Evolutionary conservation across 1,140 invertebrate species (phyloP).

Genomic region (Calosoma granatense): DNA sequence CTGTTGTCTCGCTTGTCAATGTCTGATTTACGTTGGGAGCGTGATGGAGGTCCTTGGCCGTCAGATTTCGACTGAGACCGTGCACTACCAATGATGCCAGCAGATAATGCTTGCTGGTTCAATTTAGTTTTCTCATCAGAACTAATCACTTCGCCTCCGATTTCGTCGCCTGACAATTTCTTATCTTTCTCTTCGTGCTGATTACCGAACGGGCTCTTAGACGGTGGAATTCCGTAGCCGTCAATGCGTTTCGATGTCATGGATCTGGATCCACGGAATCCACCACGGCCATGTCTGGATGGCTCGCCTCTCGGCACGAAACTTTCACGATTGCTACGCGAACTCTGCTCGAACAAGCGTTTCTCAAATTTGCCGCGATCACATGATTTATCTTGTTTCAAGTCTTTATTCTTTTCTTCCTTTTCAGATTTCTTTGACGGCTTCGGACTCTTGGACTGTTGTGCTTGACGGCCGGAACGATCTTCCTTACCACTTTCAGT

Average conservation of each 20-base stretch:
- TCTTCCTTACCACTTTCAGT: conserved; percentile 42
- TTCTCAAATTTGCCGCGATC: not conserved
- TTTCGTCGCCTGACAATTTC: conserved; percentile 24
- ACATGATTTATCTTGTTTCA: conserved; percentile 21
- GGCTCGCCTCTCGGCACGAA: conserved; percentile 76
- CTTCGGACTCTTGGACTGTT: conserved; percentile 34
- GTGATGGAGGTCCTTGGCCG: conserved; percentile 21
- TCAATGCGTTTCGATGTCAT: conserved; percentile 49
- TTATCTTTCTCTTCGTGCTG: conserved; percentile 32
- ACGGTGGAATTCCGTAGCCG: conserved; percentile 63
- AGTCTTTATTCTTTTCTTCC: conserved; percentile 45
- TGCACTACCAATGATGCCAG: conserved; percentile 44
- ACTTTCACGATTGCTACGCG: conserved; percentile 39
- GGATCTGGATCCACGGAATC: conserved; percentile 38
- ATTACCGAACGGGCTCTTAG: conserved; percentile 60
- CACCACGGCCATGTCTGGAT: conserved; percentile 63
- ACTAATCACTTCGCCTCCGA: conserved; percentile 34
- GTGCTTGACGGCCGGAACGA: conserved; percentile 22
- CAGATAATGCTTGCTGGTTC: conserved; percentile 54
- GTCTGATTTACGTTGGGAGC: conserved; percentile 26
- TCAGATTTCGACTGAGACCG: conserved; percentile 17
- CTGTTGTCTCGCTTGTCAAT: conserved; percentile 18
- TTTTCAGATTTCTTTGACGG: conserved; percentile 42
- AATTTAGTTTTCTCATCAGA: conserved; percentile 56
- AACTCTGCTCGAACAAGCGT: conserved; percentile 30